These are phyloP conservation scores for Belonocnema kinseyi DNA, from an alignment of 1,140 invertebrate species.

Conservation along the genomic window DNA sequence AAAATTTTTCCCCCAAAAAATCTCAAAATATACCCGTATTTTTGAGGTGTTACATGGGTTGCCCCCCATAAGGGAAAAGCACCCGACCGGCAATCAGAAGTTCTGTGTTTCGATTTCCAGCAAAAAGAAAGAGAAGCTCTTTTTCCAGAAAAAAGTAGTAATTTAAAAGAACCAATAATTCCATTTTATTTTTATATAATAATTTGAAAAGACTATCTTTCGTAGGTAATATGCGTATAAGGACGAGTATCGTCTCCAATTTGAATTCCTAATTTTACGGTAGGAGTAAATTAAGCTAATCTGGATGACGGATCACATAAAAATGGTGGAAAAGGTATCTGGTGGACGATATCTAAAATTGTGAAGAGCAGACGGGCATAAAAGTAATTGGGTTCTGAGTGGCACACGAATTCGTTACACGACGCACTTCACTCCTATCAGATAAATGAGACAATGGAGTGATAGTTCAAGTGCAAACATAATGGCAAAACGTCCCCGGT, in stretches of 20 bases:
- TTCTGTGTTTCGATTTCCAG: no score
- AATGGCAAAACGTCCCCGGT: slow-evolving; percentile 51
- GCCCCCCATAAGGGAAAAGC: no score
- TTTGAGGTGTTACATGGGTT: no score
- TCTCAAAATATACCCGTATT: no score
- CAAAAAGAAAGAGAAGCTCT: no score
- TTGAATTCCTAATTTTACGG: neutral
- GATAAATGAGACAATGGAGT: slow-evolving; percentile 52
- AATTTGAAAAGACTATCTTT: no score
- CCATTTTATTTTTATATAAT: no score
- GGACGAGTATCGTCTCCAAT: neutral
- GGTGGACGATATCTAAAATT: neutral
- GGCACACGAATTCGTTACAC: slow-evolving; percentile 5
- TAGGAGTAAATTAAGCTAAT: slow-evolving; percentile 10
- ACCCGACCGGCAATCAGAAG: no score
- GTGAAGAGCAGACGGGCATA: neutral
- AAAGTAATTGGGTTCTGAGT: slow-evolving; percentile 42
- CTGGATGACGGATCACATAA: slow-evolving; percentile 3
- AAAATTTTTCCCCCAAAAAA: no score
- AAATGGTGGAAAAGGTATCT: slow-evolving; percentile 16
- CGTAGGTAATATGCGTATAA: no score
- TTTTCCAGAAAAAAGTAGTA: no score
- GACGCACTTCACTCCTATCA: slow-evolving; percentile 48
- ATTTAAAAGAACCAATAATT: no score
- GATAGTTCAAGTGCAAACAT: slow-evolving; percentile 45